A percentile compares a stretch with the other conserved stretches of the same genome.
phyloP scores from a whole-genome alignment of 2,888 invertebrate species.

The Kuschelorhynchus macadamiae region DNA sequence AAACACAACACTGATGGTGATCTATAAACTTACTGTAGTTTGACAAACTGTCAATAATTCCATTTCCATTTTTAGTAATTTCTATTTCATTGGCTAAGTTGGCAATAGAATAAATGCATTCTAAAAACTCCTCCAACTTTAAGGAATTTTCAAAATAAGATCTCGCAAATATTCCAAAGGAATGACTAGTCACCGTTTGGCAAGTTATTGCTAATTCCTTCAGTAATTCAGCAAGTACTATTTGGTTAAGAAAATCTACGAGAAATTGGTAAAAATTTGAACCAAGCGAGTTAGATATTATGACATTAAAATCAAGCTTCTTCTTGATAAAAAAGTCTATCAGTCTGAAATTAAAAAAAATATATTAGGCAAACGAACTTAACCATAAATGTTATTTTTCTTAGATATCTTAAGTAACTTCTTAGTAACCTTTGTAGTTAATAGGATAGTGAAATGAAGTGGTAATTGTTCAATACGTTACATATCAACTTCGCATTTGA shows the following conservation, averaged over 20 bases:
- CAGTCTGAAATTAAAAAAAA: constrained; percentile 65
- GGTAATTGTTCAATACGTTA: no score
- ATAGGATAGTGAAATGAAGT: no score
- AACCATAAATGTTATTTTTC: constrained; percentile 79
- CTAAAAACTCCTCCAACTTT: constrained; percentile 85
- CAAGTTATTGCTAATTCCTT: constrained; percentile 68
- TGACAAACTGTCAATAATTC: not conserved
- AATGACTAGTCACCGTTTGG: constrained; percentile 73
- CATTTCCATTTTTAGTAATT: not conserved
- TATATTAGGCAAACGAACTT: constrained; percentile 80
- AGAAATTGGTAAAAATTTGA: constrained; percentile 38
- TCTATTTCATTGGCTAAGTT: not conserved
- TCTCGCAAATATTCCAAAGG: constrained; percentile 91
- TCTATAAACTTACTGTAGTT: constrained; percentile 8
- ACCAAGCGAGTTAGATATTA: constrained; percentile 10
- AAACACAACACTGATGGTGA: no score
- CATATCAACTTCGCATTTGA: no score
- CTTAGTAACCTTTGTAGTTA: no score
- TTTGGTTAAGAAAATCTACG: constrained; percentile 72
- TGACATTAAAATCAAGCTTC: constrained; percentile 18
- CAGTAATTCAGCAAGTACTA: constrained; percentile 68
- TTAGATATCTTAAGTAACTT: no score
- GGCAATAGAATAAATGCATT: constrained; percentile 60
- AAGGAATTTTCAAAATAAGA: constrained; percentile 92
- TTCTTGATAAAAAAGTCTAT: constrained; percentile 12